Percentiles rank a stretch among this genome's conserved stretches.
Evolutionary conservation across 2,113 vertebrate genomes (phyloP).

Genomic region (Lonchura striata): DNA sequence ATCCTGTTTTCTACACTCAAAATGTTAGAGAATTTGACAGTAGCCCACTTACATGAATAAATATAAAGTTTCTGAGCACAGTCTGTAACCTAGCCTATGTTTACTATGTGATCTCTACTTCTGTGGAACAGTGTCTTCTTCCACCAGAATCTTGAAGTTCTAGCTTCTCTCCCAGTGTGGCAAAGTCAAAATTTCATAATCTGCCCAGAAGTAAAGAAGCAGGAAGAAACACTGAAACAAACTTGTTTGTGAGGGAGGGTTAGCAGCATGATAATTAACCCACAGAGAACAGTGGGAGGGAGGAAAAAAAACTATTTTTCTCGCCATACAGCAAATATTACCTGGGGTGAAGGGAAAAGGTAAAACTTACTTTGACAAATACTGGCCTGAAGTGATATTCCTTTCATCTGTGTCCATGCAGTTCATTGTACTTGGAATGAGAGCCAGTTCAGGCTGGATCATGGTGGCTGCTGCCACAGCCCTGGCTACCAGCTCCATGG

Average conservation of each 20-base stretch:
- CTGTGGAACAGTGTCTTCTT: not conserved
- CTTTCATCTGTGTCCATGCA: conserved; percentile 85
- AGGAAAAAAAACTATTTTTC: not conserved
- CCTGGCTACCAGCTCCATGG: conserved; percentile 88
- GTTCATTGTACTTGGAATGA: conserved; percentile 92
- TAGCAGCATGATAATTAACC: not conserved
- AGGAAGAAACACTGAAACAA: not conserved
- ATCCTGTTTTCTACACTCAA: not conserved
- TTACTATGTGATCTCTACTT: not conserved
- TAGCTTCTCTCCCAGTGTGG: not conserved
- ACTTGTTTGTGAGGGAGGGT: rapidly evolving
- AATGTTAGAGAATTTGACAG: not conserved
- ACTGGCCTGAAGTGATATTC: conserved; percentile 89
- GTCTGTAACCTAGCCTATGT: not conserved
- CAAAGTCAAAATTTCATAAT: not conserved
- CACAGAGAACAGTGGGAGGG: not conserved
- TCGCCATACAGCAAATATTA: not conserved
- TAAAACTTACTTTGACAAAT: conserved; percentile 87
- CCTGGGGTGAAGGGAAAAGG: rapidly evolving
- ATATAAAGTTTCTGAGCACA: not conserved
- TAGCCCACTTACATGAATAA: not conserved
- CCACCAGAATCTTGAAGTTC: not conserved
- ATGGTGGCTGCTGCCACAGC: conserved; percentile 88
- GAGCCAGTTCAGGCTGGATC: conserved; percentile 86
- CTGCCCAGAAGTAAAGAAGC: not conserved